Conservation (phyloP, 2,888 invertebrate genomes). For the Deroplatys truncata region DNA sequence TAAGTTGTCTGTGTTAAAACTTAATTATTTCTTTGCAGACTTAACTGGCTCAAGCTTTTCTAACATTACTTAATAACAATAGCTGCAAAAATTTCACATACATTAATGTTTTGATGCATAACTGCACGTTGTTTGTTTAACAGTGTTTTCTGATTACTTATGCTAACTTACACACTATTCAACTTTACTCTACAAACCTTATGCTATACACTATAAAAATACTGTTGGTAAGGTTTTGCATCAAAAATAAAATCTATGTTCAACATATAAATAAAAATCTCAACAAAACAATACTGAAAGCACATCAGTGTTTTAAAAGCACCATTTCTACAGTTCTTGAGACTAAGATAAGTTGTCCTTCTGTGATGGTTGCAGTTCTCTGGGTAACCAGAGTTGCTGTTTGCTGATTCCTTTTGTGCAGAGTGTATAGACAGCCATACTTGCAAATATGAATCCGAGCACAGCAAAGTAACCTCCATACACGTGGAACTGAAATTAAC, state of each 20-base stretch:
- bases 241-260: neutral
- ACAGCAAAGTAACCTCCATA: slow-evolving; percentile 65
- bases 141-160: too few relatives aligned
- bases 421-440: slow-evolving; percentile 43
- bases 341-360: neutral
- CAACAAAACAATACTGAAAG: neutral
- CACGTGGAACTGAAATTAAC: slow-evolving; percentile 58
- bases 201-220: neutral
- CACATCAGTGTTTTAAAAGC: neutral
- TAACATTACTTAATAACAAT: too few relatives aligned
- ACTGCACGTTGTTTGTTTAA: too few relatives aligned
- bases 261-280: neutral
- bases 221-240: neutral
- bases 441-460: slow-evolving; percentile 55
- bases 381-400: neutral
- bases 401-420: neutral
- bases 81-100: too few relatives aligned
- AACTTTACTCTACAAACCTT: too few relatives aligned
- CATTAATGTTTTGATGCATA: too few relatives aligned
- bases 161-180: too few relatives aligned
- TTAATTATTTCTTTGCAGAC: too few relatives aligned
- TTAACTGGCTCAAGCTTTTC: too few relatives aligned
- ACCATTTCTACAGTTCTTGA: neutral
- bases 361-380: neutral
- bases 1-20: too few relatives aligned